Base-by-base conservation (phyloP, 1,140 invertebrate species). In the Anthonomus grandis region DNA sequence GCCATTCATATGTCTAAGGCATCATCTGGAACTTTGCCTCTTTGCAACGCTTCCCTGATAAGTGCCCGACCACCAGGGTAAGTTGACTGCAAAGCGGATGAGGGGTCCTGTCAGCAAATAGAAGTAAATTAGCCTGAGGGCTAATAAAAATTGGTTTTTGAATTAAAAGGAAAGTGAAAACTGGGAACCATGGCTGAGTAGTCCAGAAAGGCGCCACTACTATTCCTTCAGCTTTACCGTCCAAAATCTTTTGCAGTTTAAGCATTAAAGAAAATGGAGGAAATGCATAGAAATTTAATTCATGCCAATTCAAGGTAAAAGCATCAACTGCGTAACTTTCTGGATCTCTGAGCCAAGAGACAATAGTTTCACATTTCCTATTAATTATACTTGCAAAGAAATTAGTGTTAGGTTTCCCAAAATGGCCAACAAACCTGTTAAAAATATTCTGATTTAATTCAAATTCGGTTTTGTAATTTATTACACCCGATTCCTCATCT, bases 141-240 rank as follows among this genome's bases (percentile, higher is more conserved):
- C n/a, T 6, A 3, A 39, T 44, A 41, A 13, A 39, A 0, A 53
- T 18, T 25, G 31, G 31, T 36, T 4, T 34, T 9, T 12, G 8
- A n/a, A 6, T 17, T 4, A 48, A 17, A n/a, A 48, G 17, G 18
- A 21, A 38, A 12, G 6, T 51, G 22, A 48, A 50, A 15, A 56
- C 4, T 4, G 70, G 64, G 37, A 57, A 72, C 69, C 69, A 73
- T 2, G 49, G 58, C 37, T 70, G 61, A 13, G 59, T 1, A 15
- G 52, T 34, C 57, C 63, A 67, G 18, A 39, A 15, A 67, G 68
- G 72, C 49, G 70, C 62, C 15, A 70, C 37, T 4, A 70, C 15
- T n/a, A 71, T 59, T 6, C 64, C 66, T 18, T 10, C 38, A 37
- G 66, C 61, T 34, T 60, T 54, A 21, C 69, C 69, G 19, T 17